Percentiles rank a stretch among this genome's conserved stretches.
phyloP scores from a whole-genome alignment of 2,113 vertebrate species.

The Micronisus gabar region DNA sequence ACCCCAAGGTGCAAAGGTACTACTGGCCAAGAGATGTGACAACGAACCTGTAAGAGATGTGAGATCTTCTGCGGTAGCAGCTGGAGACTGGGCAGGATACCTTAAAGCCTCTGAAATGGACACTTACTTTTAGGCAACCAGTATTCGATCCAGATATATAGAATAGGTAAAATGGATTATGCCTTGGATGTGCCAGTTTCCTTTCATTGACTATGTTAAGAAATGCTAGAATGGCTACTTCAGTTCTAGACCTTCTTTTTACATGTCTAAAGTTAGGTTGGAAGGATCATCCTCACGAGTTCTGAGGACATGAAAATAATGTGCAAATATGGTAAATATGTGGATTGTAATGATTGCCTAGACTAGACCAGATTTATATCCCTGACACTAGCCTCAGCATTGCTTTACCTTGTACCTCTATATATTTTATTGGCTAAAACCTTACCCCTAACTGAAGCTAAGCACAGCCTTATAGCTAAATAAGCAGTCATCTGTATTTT shows the following conservation, averaged over 20 bases:
- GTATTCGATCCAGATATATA: not conserved
- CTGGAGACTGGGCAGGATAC: not conserved
- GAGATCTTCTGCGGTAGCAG: not conserved
- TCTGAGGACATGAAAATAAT: not conserved
- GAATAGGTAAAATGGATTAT: not conserved
- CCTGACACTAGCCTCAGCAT: not conserved
- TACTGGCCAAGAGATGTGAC: not conserved
- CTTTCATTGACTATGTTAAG: not conserved
- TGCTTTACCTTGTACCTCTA: not conserved
- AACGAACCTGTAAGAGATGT: not conserved
- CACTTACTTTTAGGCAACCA: not conserved
- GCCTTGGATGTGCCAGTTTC: not conserved
- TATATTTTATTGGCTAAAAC: not conserved
- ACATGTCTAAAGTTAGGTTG: not conserved
- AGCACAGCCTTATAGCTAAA: not conserved
- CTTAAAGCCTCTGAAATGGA: not conserved
- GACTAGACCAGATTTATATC: not conserved
- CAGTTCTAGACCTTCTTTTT: not conserved
- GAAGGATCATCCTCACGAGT: not conserved
- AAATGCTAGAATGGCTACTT: not conserved
- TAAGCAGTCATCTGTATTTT: not conserved
- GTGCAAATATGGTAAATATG: not conserved
- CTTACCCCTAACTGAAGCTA: not conserved
- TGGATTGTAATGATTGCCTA: not conserved
- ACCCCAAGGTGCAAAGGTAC: not conserved